Percentiles rank a stretch among this genome's conserved stretches.
Conservation (phyloP, 2,797 vertebrate genomes). For the Channa striata region DNA sequence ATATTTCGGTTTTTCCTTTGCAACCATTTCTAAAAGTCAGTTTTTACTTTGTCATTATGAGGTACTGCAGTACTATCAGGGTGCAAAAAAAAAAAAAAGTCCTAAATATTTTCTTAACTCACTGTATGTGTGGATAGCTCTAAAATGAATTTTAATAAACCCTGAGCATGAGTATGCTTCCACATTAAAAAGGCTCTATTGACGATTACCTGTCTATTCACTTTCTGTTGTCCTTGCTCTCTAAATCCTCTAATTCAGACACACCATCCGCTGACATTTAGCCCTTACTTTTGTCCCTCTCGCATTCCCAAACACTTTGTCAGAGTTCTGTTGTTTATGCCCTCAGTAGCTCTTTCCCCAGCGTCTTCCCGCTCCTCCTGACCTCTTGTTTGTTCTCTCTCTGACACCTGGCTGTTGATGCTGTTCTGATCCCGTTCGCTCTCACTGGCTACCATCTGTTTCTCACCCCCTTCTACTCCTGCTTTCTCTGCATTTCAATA, state of each 20-base stretch:
- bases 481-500: constrained; percentile 41
- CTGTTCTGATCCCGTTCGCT: constrained; percentile 30
- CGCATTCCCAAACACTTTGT: constrained; percentile 34
- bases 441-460: constrained; percentile 25
- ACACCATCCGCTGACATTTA: constrained; percentile 43
- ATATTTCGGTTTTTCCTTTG: no score
- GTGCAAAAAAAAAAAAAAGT: no score
- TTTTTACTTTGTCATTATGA: no score
- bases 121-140: constrained; percentile 21
- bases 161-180: constrained; percentile 13
- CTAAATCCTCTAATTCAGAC: constrained; percentile 39
- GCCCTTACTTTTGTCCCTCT: constrained; percentile 62
- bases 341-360: constrained; percentile 22
- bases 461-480: constrained; percentile 25
- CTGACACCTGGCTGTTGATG: constrained; percentile 54
- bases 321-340: constrained; percentile 54
- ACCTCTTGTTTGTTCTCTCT: constrained; percentile 53
- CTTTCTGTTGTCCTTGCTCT: constrained; percentile 33
- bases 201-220: constrained; percentile 13
- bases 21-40: no score
- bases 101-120: no score
- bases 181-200: constrained; percentile 24
- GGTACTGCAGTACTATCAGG: no score
- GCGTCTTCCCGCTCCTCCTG: constrained; percentile 17
- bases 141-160: constrained; percentile 12